Conservation (phyloP, 53 echinoderm and acorn worm species). For the Apostichopus leukothele region DNA sequence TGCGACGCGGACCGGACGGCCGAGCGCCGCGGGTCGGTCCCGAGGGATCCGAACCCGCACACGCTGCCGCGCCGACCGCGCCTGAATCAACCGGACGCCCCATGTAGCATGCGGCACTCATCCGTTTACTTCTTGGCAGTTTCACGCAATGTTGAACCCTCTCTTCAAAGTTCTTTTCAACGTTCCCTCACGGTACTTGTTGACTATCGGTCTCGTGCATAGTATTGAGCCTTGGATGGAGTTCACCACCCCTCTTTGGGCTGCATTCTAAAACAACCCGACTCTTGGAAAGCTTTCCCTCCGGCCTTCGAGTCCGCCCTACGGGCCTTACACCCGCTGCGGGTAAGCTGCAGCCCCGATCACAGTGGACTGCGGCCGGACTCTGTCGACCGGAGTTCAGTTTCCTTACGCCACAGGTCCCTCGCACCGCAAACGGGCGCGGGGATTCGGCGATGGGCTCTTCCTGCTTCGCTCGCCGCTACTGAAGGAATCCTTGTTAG, state of each 20-base stretch:
- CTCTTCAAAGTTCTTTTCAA: slow-evolving; percentile 73
- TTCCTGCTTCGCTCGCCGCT: too few species aligned
- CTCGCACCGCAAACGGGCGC: too few species aligned
- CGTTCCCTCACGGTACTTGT: slow-evolving; percentile 93
- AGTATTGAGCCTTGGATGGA: slow-evolving; percentile 85
- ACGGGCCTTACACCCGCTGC: slow-evolving; percentile 66
- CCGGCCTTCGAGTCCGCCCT: slow-evolving; percentile 38
- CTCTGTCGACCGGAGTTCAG: slow-evolving; percentile 27
- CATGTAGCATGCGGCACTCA: slow-evolving; percentile 70
- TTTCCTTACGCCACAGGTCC: not conserved
- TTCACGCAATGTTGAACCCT: slow-evolving; percentile 87
- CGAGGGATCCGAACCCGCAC: not conserved
- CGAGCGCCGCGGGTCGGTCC: slow-evolving; percentile 28
- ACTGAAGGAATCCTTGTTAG: too few species aligned
- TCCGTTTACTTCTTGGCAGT: slow-evolving; percentile 93
- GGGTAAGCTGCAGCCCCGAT: too few species aligned
- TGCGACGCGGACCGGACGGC: slow-evolving; percentile 49
- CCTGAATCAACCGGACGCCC: slow-evolving; percentile 74
- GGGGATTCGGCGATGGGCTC: too few species aligned
- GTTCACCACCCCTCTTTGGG: slow-evolving; percentile 93
- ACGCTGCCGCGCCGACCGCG: slow-evolving; percentile 46
- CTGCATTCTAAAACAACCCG: slow-evolving; percentile 82
- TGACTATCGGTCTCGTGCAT: slow-evolving; percentile 82
- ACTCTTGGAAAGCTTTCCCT: slow-evolving; percentile 51
- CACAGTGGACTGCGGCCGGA: slow-evolving; percentile 40